A percentile compares a stretch with the other conserved stretches of the same genome.
Conservation (phyloP, 2,797 vertebrate species). For the Gouania willdenowi region DNA sequence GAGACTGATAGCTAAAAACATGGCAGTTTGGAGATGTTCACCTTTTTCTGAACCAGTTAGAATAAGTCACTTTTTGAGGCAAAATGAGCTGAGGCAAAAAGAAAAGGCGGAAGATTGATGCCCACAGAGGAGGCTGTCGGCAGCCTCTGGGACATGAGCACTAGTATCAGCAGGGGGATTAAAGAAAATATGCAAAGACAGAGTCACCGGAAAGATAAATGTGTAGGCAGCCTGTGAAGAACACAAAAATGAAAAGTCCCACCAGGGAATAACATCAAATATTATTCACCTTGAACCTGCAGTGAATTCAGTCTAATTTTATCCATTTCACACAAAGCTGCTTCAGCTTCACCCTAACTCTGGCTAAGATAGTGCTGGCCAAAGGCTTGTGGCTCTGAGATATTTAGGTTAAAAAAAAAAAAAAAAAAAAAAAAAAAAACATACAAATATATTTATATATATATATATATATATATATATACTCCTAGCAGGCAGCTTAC, state of each 20-base stretch:
- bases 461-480: too few species aligned
- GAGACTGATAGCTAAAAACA: constrained; percentile 1
- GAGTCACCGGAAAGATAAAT: constrained; percentile 76
- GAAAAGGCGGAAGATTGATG: constrained; percentile 66
- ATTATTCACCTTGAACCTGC: constrained; percentile 76
- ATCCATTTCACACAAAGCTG: constrained; percentile 63
- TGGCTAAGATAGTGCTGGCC: constrained; percentile 12
- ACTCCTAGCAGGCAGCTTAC: constrained; percentile 6
- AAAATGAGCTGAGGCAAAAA: constrained; percentile 52
- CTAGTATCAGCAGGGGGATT: constrained; percentile 76
- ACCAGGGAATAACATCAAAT: constrained; percentile 74
- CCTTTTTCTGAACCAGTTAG: constrained; percentile 47
- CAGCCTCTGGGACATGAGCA: constrained; percentile 66
- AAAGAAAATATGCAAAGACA: constrained; percentile 75
- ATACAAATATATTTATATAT: too few species aligned
- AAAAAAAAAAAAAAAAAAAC: not conserved
- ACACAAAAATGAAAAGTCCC: constrained; percentile 71
- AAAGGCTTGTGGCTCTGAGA: constrained; percentile 9
- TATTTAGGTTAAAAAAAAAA: not conserved
- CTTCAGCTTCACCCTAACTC: constrained; percentile 18
- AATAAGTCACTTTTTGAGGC: constrained; percentile 51
- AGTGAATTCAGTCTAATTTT: constrained; percentile 75
- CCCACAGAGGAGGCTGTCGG: constrained; percentile 66
- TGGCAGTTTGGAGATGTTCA: constrained; percentile 14
- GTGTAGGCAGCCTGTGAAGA: constrained; percentile 70